phyloP scores from a whole-genome alignment of 2,888 invertebrate genomes.

The Plutella xylostella region DNA sequence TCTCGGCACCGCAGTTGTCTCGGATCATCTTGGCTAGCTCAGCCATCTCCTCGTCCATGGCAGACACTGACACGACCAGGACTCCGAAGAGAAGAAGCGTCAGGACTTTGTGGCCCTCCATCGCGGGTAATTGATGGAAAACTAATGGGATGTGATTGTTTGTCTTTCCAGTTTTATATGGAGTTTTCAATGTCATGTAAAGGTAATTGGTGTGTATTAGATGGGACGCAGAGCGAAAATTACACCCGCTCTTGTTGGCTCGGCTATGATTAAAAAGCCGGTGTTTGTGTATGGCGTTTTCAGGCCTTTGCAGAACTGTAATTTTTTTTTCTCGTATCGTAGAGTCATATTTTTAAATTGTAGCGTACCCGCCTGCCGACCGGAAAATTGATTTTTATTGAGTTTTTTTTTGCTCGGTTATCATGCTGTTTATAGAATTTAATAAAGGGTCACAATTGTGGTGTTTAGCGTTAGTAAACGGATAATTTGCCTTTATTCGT shows the following conservation, averaged over 20 bases:
- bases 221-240: conserved; percentile 30
- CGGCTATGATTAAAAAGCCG: conserved; percentile 31
- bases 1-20: conserved; percentile 44
- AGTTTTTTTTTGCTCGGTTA: conserved; percentile 26
- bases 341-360: background rate
- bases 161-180: too few species aligned
- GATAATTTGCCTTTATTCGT: too few species aligned
- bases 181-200: conserved; percentile 24
- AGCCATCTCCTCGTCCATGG: conserved; percentile 48
- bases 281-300: conserved; percentile 22
- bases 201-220: conserved; percentile 15
- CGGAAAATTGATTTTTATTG: conserved; percentile 6
- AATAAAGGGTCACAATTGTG: too few species aligned
- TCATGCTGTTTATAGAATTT: too few species aligned
- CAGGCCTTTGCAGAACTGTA: background rate
- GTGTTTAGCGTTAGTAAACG: too few species aligned
- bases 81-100: conserved; percentile 13
- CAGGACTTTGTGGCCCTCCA: background rate
- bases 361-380: background rate
- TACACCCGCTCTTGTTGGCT: conserved; percentile 21
- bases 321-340: background rate
- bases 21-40: conserved; percentile 50
- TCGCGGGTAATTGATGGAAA: too few species aligned
- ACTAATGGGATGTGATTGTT: too few species aligned
- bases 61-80: conserved; percentile 11